Conservation (phyloP, 2,113 vertebrate genomes). For the Chiloscyllium plagiosum region DNA sequence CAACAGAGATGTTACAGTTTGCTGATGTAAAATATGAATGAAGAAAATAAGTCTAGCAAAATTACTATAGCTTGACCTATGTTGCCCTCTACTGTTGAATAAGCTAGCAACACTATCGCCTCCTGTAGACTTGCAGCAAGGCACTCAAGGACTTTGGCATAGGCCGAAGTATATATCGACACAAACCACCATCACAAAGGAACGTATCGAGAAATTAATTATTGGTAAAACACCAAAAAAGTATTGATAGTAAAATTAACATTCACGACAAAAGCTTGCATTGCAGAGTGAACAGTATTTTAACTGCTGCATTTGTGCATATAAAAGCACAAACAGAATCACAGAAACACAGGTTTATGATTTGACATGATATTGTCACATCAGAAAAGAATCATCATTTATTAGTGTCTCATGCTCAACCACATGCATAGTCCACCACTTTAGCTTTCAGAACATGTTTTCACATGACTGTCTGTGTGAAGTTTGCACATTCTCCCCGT, state of each 20-base stretch:
- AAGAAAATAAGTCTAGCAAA: neutral
- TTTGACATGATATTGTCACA: neutral
- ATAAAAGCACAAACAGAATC: neutral
- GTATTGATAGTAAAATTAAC: neutral
- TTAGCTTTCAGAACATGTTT: constrained; percentile 2
- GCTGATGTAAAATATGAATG: neutral
- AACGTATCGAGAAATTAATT: neutral
- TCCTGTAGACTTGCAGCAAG: neutral
- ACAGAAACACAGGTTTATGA: neutral
- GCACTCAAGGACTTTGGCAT: neutral
- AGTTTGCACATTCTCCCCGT: too few species aligned
- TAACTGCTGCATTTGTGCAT: neutral
- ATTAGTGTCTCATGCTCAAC: neutral
- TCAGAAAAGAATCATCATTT: neutral
- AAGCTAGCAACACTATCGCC: neutral
- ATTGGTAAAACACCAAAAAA: neutral
- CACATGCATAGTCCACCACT: neutral
- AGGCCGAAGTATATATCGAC: neutral
- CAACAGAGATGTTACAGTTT: neutral
- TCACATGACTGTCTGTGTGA: too few species aligned
- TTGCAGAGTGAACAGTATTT: neutral
- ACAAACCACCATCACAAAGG: neutral
- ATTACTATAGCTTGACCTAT: neutral
- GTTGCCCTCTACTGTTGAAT: neutral
- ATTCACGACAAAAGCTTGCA: neutral